phyloP scores from a whole-genome alignment of 2,797 vertebrate genomes.

The Psittacula derbiana region DNA sequence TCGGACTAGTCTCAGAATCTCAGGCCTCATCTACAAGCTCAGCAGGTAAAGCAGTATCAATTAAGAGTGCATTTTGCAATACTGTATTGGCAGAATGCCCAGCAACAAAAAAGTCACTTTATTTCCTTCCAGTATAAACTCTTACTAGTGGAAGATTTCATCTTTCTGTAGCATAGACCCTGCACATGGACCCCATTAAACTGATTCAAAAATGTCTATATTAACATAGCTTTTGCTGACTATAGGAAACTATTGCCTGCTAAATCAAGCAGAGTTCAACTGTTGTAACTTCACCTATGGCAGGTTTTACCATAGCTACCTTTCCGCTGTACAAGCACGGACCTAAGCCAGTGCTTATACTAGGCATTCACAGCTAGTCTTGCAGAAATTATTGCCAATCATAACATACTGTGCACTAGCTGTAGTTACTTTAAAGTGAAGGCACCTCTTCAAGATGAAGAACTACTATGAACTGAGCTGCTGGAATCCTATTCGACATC shows the following conservation, averaged over 20 bases:
- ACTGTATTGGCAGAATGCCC: not conserved
- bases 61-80: not conserved
- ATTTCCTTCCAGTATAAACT: not conserved
- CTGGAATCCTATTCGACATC: not conserved
- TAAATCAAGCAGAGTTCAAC: not conserved
- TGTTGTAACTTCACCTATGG: not conserved
- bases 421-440: not conserved
- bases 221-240: not conserved
- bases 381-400: not conserved
- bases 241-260: not conserved
- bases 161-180: not conserved
- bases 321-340: not conserved
- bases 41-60: not conserved
- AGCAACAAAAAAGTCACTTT: not conserved
- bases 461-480: not conserved
- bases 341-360: not conserved
- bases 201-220: not conserved
- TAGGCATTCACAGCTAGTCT: not conserved
- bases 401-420: not conserved
- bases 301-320: not conserved
- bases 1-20: not conserved
- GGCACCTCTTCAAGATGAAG: not conserved
- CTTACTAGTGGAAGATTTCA: not conserved
- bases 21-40: not conserved
- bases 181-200: not conserved